These are phyloP conservation scores for Drosophila anomalata DNA, from an alignment of 2,888 invertebrate genomes.

Conservation along the genomic window DNA sequence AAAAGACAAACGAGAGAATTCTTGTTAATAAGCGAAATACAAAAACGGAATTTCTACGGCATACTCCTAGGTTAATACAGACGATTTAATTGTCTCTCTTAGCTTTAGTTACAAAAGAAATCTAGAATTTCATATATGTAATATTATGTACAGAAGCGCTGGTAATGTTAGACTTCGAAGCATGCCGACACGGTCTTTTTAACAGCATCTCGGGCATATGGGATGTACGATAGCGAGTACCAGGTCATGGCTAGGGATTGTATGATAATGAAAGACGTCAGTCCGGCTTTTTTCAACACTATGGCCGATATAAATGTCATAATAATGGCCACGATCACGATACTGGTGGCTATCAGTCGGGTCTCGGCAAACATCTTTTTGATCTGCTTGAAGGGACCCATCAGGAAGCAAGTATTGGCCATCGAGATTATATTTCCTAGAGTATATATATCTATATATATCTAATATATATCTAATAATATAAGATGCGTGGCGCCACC, in stretches of 20 bases:
- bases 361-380: conserved; percentile 96
- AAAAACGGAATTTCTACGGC: conserved; percentile 28
- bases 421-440: conserved; percentile 91
- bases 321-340: conserved; percentile 85
- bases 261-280: conserved; percentile 92
- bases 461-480: too few species aligned
- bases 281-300: conserved; percentile 87
- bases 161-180: conserved; percentile 82
- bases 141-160: conserved; percentile 50
- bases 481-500: too few species aligned
- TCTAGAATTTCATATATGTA: conserved; percentile 14
- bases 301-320: conserved; percentile 90
- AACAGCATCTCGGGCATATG: conserved; percentile 93
- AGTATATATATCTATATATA: too few species aligned
- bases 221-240: conserved; percentile 96
- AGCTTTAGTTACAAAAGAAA: conserved; percentile 53
- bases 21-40: conserved; percentile 62
- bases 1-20: conserved; percentile 52
- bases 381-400: conserved; percentile 95
- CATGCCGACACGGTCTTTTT: conserved; percentile 88
- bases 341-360: conserved; percentile 90
- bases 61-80: conserved; percentile 64
- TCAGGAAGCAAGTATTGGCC: conserved; percentile 92
- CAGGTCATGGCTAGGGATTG: conserved; percentile 95
- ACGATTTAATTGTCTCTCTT: conserved; percentile 45